Base-by-base conservation (phyloP, 2,888 invertebrate species). In the Helleia helle region DNA sequence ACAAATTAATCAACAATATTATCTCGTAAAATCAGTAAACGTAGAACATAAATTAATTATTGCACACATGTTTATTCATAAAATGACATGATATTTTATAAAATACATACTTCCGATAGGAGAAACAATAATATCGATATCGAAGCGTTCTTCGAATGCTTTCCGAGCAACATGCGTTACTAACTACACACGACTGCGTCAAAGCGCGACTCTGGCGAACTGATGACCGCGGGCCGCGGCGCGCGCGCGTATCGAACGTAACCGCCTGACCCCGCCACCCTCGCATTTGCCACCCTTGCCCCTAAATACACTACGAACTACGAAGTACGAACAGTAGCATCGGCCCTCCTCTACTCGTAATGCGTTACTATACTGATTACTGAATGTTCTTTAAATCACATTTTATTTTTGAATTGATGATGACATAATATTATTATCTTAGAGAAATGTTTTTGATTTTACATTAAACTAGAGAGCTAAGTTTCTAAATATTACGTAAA, bases 161-260 rank as follows among this genome's bases (percentile, higher is more conserved):
- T 59, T 55, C 56, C 63, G 58, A 50, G 15, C 40, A 22, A 30
- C 53, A 47, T 59, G 50, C 58, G 63, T 57, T 57, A 61, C 50
- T 60, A 50, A 49, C 59, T 65, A 57, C 44, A 47, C 71, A 55
- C 65, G 46, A 49, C 50, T 64, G 65, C 65, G 72, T 66, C 72
- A 60, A 69, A 74, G 70, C 65, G 73, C 76, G 79, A 83, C 80
- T n/a, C n/a, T 81, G 73, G 50, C 49, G 56, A 49, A 25, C 52
- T 44, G 54, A 55, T 55, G 54, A 55, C 58, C 56, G 59, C 59
- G 59, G 54, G 55, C 58, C 56, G 59, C 59, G 59, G 79, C 77
- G 83, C 84, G 81, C 77, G 81, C 81, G 81, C 79, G 77, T 80
- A 81, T 83, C 67, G 81, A 81, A 64, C 80, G 79, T 62, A 52